A percentile compares a stretch with the other conserved stretches of the same genome.
These are phyloP conservation scores for Neotoxoptera formosana DNA, from an alignment of 1,140 invertebrate species.

Conservation along the genomic window DNA sequence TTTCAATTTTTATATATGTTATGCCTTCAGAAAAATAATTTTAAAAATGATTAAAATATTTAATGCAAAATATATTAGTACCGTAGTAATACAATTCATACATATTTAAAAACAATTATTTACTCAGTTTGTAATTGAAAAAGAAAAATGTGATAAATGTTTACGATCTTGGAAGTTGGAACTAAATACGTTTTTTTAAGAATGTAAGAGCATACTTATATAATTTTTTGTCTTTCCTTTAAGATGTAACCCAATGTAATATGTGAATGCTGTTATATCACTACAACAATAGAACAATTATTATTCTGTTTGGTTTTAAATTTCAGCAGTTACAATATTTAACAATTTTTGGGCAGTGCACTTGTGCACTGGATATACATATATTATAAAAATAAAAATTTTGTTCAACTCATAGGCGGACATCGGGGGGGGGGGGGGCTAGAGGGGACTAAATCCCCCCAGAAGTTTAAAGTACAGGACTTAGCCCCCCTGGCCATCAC, in stretches of 20 bases:
- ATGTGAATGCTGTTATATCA: background rate
- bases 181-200: background rate
- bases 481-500: too few relatives aligned
- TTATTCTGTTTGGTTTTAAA: background rate
- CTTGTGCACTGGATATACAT: background rate
- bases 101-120: background rate
- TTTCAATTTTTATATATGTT: too few relatives aligned
- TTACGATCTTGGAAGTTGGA: background rate
- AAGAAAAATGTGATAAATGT: background rate
- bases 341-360: background rate
- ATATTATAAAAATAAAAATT: background rate
- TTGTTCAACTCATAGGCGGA: too few relatives aligned
- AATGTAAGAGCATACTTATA: conserved; percentile 2
- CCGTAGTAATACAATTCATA: background rate
- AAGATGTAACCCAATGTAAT: background rate
- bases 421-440: too few relatives aligned
- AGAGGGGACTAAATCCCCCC: too few relatives aligned
- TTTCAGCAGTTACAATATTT: background rate
- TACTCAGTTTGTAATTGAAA: background rate
- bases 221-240: conserved; percentile 16
- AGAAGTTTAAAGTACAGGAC: too few relatives aligned
- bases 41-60: background rate
- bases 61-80: background rate
- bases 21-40: too few relatives aligned
- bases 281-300: background rate